phyloP scores from a whole-genome alignment of 2,113 vertebrate genomes.

The Psammodynastes pulverulentus region DNA sequence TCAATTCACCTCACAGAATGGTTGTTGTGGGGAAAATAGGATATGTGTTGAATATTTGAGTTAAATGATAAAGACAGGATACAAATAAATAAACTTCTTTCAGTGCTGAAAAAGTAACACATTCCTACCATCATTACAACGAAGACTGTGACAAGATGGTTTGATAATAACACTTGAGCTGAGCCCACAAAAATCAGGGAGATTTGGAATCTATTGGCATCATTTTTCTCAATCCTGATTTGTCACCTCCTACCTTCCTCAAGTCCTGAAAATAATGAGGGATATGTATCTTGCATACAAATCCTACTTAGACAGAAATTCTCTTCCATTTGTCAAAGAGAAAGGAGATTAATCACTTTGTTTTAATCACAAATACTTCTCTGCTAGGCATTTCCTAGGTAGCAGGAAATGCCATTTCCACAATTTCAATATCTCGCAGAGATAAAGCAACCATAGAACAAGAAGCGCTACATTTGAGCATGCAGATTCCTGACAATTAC shows the following conservation, averaged over 20 bases:
- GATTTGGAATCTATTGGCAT: background rate
- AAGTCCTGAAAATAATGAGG: background rate
- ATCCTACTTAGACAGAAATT: background rate
- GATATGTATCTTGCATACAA: background rate
- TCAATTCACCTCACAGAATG: background rate
- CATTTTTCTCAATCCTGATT: background rate
- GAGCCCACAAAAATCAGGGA: background rate
- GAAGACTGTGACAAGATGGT: background rate
- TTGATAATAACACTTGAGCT: background rate
- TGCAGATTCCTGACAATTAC: background rate
- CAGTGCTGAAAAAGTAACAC: background rate
- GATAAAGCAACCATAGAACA: background rate
- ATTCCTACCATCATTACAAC: background rate
- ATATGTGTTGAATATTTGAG: background rate
- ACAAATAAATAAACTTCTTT: background rate
- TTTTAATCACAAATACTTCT: background rate
- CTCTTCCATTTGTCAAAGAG: background rate
- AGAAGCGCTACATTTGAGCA: background rate
- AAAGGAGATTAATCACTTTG: background rate
- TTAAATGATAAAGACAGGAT: background rate
- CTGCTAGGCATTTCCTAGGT: background rate
- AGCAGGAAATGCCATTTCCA: background rate
- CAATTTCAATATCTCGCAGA: background rate
- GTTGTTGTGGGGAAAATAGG: background rate
- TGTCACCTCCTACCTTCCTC: background rate